Percentiles rank a stretch among this genome's conserved stretches.
These are phyloP conservation scores for Darevskia mixta DNA, from an alignment of 2,797 vertebrate species.

Conservation along the genomic window DNA sequence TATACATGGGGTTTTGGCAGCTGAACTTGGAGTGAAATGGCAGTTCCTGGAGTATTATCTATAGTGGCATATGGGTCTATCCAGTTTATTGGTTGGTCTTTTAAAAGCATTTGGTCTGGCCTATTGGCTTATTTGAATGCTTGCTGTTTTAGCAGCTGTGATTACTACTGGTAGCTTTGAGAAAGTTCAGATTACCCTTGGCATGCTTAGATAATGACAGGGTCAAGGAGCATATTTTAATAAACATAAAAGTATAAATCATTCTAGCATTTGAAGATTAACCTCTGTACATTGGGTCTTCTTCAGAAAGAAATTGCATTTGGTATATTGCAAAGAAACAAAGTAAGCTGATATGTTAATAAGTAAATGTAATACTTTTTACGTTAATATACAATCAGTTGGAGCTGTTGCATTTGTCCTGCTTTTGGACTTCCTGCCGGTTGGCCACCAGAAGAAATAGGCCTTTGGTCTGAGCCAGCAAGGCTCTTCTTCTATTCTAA, in stretches of 20 bases:
- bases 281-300: neutral
- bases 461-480: too few species aligned
- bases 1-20: neutral
- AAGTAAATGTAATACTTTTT: neutral
- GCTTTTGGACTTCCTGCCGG: neutral
- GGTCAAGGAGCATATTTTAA: slow-evolving; percentile 55
- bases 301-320: slow-evolving; percentile 29
- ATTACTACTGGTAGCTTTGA: slow-evolving; percentile 47
- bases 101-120: slow-evolving; percentile 35
- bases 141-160: slow-evolving; percentile 46
- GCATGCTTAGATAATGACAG: slow-evolving; percentile 49
- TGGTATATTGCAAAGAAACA: neutral
- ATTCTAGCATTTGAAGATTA: neutral
- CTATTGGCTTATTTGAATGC: slow-evolving; percentile 37
- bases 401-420: neutral
- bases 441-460: too few species aligned
- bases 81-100: slow-evolving; percentile 49
- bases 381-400: neutral
- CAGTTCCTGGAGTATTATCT: slow-evolving; percentile 12
- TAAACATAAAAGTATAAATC: slow-evolving; percentile 64
- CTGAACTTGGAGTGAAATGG: slow-evolving; percentile 10
- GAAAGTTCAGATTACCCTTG: slow-evolving; percentile 40
- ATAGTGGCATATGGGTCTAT: slow-evolving; percentile 2
- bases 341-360: neutral
- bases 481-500: too few species aligned